These are phyloP conservation scores for Antheraea yamamai DNA, from an alignment of 2,888 invertebrate species.

Conservation along the genomic window DNA sequence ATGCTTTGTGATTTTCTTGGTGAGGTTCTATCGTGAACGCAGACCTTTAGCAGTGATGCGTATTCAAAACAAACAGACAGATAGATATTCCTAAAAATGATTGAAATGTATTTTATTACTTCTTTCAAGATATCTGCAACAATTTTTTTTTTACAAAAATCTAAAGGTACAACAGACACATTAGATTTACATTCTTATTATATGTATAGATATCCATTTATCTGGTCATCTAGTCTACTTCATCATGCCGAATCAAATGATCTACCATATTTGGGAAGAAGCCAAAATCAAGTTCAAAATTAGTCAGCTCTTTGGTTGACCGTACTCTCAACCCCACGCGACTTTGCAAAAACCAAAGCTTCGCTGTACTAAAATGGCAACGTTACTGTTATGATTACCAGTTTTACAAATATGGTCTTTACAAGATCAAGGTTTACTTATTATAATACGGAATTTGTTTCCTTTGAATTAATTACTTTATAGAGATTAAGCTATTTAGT, in stretches of 20 bases:
- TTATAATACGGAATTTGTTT: conserved; percentile 26
- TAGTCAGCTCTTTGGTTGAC: conserved; percentile 52
- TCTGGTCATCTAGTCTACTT: background rate
- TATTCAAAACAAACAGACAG: too few relatives aligned
- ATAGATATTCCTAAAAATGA: too few relatives aligned
- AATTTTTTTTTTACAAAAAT: too few relatives aligned
- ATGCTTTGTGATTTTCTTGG: too few relatives aligned
- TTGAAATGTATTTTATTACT: too few relatives aligned
- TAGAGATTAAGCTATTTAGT: too few relatives aligned
- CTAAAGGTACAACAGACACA: too few relatives aligned
- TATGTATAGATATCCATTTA: background rate
- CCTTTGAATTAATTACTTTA: too few relatives aligned
- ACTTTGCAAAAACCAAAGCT: conserved; percentile 41
- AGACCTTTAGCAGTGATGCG: too few relatives aligned
- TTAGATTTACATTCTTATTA: too few relatives aligned
- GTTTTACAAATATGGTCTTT: conserved; percentile 51
- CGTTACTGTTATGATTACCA: conserved; percentile 25
- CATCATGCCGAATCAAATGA: conserved; percentile 29
- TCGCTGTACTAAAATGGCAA: background rate
- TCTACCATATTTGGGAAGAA: conserved; percentile 65
- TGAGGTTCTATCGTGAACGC: too few relatives aligned
- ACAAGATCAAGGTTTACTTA: conserved; percentile 46
- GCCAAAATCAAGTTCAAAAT: conserved; percentile 63
- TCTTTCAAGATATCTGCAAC: too few relatives aligned
- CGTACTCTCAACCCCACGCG: conserved; percentile 64